Evolutionary conservation across 2,113 vertebrate species (phyloP).

Genomic region (Plecotus auritus): DNA sequence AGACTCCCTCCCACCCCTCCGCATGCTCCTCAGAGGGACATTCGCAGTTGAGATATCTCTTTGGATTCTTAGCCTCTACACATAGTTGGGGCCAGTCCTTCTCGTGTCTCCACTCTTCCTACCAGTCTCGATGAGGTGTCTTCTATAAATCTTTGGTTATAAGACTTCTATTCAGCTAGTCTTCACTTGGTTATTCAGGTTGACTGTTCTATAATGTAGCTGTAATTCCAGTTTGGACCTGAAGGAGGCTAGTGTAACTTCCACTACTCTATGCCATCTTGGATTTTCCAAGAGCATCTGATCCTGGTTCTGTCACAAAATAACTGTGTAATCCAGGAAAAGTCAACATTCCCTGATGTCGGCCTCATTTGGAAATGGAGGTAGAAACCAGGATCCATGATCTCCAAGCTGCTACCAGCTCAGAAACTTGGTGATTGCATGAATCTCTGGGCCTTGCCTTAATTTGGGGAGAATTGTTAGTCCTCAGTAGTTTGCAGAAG

Average conservation of each 20-base stretch:
- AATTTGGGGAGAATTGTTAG: neutral
- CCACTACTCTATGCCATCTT: neutral
- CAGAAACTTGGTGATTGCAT: neutral
- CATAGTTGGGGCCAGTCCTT: neutral
- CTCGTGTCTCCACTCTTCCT: neutral
- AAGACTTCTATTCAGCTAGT: neutral
- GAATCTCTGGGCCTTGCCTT: neutral
- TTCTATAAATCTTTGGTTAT: neutral
- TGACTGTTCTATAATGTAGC: neutral
- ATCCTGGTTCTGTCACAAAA: neutral
- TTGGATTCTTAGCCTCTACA: neutral
- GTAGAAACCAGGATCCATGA: neutral
- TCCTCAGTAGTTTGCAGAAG: neutral
- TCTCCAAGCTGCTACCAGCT: neutral
- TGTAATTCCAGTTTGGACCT: neutral
- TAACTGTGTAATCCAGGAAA: neutral
- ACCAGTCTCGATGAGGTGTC: neutral
- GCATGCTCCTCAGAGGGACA: neutral
- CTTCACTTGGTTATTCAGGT: neutral
- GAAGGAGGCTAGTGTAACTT: neutral
- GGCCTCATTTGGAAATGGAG: neutral
- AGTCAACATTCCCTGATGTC: neutral
- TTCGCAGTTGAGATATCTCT: neutral
- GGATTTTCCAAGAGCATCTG: neutral
- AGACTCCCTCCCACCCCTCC: no score